Evolutionary conservation across 1,140 invertebrate species (phyloP).

Genomic region (Drosophila quadrilineata): DNA sequence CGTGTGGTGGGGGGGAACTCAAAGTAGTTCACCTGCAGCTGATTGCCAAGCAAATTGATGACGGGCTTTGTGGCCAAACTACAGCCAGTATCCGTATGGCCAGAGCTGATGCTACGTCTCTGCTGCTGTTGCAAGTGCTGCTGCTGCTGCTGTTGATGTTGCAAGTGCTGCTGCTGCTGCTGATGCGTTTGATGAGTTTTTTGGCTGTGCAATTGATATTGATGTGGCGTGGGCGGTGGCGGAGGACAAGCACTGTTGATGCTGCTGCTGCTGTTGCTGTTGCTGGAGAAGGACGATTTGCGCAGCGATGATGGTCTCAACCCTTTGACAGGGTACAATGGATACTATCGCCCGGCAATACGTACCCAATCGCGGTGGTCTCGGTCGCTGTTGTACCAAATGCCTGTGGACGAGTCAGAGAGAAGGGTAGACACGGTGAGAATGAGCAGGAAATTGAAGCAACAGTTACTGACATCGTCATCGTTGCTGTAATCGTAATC

Average conservation of each 20-base stretch:
- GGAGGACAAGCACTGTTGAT: constrained; percentile 76
- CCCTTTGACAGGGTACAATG: constrained; percentile 81
- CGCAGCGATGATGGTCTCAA: constrained; percentile 81
- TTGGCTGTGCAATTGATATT: constrained; percentile 64
- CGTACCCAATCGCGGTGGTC: constrained; percentile 81
- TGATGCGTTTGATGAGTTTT: too few relatives aligned
- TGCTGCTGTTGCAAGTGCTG: constrained; percentile 38
- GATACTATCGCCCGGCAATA: constrained; percentile 81
- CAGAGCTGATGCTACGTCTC: constrained; percentile 41
- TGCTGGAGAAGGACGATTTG: constrained; percentile 76
- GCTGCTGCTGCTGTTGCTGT: constrained; percentile 74
- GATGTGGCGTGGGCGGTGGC: constrained; percentile 75
- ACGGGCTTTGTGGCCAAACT: constrained; percentile 63
- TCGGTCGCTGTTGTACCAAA: constrained; percentile 82
- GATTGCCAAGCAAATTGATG: constrained; percentile 71
- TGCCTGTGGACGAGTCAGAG: constrained; percentile 59
- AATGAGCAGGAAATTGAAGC: background rate
- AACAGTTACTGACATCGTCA: background rate
- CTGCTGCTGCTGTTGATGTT: constrained; percentile 25
- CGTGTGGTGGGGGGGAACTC: constrained; percentile 62
- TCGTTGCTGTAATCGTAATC: background rate
- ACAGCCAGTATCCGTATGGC: constrained; percentile 33
- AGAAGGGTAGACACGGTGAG: too few relatives aligned
- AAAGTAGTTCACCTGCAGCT: constrained; percentile 73
- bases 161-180: constrained; percentile 49